These are phyloP conservation scores for Ferrisia virgata DNA, from an alignment of 2,888 invertebrate genomes.

Conservation along the genomic window DNA sequence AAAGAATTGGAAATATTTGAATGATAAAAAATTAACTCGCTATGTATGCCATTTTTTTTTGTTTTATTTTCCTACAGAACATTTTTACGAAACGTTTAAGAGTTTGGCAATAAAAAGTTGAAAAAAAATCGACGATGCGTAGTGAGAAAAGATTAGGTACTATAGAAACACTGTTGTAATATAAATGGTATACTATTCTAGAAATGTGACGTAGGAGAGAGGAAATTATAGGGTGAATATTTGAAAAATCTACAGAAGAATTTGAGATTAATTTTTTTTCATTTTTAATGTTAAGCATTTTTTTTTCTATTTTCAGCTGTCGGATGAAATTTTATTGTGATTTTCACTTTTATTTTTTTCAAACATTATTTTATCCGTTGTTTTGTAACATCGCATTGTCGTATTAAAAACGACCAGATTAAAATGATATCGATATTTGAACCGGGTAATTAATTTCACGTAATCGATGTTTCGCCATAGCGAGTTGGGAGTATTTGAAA, in stretches of 20 bases:
- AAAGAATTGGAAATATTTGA: neutral
- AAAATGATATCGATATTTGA: neutral
- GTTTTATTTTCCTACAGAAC: neutral
- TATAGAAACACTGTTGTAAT: neutral
- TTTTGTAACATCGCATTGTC: too few relatives aligned
- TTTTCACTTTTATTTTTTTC: neutral
- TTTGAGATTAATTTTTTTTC: neutral
- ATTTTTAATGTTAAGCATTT: neutral
- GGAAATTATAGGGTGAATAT: neutral
- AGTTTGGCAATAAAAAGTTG: neutral
- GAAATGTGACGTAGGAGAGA: neutral
- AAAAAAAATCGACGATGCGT: neutral
- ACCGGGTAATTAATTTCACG: neutral
- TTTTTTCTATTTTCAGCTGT: neutral
- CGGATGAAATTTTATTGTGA: neutral
- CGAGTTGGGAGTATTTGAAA: too few relatives aligned
- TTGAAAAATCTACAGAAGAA: neutral
- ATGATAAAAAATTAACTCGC: neutral
- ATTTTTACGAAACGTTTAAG: neutral
- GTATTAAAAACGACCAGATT: neutral
- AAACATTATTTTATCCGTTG: neutral
- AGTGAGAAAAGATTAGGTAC: neutral
- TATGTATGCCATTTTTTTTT: neutral
- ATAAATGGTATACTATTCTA: neutral
- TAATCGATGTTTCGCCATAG: neutral